Conservation (phyloP, 2,797 vertebrate genomes). For the Sarcoramphus papa region DNA sequence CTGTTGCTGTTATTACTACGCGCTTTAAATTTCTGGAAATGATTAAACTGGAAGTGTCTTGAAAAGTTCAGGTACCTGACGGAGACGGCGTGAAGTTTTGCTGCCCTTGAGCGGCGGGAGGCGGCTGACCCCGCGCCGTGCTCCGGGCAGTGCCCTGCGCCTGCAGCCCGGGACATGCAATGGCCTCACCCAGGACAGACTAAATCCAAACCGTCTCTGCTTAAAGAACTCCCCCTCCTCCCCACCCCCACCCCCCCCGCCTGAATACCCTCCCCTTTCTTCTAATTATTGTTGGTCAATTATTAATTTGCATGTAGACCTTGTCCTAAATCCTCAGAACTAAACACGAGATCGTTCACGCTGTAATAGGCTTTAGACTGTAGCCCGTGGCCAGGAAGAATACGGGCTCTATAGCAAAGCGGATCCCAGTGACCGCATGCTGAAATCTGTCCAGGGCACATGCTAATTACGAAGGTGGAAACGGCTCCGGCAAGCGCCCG, state of each 20-base stretch:
- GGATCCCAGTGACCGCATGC: neutral
- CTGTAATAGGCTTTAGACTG: conserved; percentile 41
- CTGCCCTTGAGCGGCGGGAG: neutral
- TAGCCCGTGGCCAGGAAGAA: conserved; percentile 20
- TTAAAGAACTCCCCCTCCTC: neutral
- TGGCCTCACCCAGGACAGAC: neutral
- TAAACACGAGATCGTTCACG: conserved; percentile 30
- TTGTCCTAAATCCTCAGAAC: conserved; percentile 27
- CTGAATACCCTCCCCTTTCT: neutral
- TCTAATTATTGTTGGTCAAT: conserved; percentile 50
- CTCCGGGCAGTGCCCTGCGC: neutral
- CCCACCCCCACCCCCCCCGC: neutral
- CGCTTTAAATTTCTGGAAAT: neutral
- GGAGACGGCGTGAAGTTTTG: neutral
- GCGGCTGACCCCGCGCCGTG: neutral
- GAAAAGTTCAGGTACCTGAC: neutral
- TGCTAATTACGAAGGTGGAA: neutral
- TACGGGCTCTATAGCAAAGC: neutral
- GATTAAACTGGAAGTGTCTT: neutral
- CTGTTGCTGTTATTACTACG: neutral
- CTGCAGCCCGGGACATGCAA: neutral
- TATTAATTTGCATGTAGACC: conserved; percentile 60
- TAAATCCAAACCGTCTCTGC: neutral
- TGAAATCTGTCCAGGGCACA: neutral
- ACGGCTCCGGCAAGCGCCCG: neutral